Evolutionary conservation across 2,113 vertebrate genomes (phyloP).

Genomic region (Mixornis gularis): DNA sequence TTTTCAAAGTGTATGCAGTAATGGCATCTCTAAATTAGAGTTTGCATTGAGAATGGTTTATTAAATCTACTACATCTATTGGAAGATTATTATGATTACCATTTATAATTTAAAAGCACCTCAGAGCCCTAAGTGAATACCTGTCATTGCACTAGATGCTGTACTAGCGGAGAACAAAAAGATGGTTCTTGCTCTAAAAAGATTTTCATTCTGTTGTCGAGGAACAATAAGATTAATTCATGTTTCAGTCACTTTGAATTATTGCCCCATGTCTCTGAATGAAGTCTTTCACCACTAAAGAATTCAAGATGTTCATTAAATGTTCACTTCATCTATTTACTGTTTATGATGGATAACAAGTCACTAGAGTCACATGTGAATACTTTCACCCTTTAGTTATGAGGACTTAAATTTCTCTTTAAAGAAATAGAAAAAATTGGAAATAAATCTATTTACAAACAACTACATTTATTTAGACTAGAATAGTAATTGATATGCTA

Average conservation of each 20-base stretch:
- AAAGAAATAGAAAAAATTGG: background rate
- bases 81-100: background rate
- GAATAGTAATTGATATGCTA: background rate
- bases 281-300: background rate
- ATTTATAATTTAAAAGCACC: background rate
- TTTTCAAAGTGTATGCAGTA: background rate
- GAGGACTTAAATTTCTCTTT: background rate
- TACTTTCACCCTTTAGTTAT: background rate
- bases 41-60: slow-evolving; percentile 3
- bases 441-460: background rate
- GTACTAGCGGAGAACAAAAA: background rate
- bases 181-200: background rate
- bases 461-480: background rate
- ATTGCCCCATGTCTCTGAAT: background rate
- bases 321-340: background rate
- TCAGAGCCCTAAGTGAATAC: background rate
- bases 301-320: background rate
- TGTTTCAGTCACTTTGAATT: background rate
- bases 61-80: background rate
- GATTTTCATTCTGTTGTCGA: background rate
- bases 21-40: background rate
- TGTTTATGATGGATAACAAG: background rate
- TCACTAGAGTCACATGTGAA: background rate
- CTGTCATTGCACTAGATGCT: background rate
- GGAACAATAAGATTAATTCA: background rate